Evolutionary conservation across 2,797 vertebrate species (phyloP).

Genomic region (Tenualosa thibaudeaui): DNA sequence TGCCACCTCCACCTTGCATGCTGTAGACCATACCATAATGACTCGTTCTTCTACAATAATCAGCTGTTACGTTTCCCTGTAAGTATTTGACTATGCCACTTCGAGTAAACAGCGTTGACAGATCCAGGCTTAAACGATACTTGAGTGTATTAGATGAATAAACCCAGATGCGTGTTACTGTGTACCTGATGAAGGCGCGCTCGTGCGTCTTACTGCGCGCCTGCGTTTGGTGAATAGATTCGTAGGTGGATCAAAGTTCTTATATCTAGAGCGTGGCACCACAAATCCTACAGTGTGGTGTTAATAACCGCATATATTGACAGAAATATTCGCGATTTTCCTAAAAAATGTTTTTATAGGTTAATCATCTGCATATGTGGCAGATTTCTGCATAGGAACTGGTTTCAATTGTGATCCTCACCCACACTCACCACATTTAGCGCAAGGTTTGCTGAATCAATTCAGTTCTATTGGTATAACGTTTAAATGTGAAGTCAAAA

Average conservation of each 20-base stretch:
- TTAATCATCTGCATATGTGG: not conserved
- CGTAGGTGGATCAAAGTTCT: slow-evolving; percentile 51
- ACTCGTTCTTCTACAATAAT: not conserved
- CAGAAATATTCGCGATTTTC: not conserved
- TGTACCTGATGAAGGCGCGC: slow-evolving; percentile 19
- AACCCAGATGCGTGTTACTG: not conserved
- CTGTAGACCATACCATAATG: not conserved
- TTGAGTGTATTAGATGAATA: not conserved
- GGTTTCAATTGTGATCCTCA: slow-evolving; percentile 31
- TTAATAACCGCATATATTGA: not conserved
- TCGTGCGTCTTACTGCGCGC: slow-evolving; percentile 33
- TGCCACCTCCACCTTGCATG: not conserved
- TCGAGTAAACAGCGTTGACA: not conserved
- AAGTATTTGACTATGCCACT: not conserved
- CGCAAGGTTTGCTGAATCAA: not conserved
- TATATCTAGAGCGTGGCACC: slow-evolving; percentile 37
- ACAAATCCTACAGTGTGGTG: not conserved
- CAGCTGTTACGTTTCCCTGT: not conserved
- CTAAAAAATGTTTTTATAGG: not conserved
- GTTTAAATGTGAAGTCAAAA: not conserved
- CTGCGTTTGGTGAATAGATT: slow-evolving; percentile 33
- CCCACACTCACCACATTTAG: slow-evolving; percentile 30
- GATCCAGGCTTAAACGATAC: not conserved
- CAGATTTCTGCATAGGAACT: slow-evolving; percentile 1
- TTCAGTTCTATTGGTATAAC: not conserved